Conservation (phyloP, 1,140 invertebrate species). For the Drosophila littoralis region DNA sequence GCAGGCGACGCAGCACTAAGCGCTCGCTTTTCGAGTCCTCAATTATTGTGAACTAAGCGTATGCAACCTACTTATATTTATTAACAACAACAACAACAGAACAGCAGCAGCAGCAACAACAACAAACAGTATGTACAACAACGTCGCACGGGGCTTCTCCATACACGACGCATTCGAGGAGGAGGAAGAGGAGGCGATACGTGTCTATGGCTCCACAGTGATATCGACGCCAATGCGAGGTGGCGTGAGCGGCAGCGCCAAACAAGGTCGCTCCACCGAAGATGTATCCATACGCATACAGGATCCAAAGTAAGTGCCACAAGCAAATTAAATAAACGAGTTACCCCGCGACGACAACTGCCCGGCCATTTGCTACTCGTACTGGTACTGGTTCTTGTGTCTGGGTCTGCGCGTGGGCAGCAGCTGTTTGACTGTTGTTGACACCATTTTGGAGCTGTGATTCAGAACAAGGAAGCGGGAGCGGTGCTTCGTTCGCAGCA, state of each 20-base stretch:
- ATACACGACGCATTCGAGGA: slow-evolving; percentile 94
- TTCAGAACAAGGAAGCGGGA: slow-evolving; percentile 20
- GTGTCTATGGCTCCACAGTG: slow-evolving; percentile 90
- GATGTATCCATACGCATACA: slow-evolving; percentile 84
- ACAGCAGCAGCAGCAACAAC: slow-evolving; percentile 38
- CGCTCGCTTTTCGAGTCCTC: slow-evolving; percentile 33
- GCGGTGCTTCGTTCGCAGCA: neutral
- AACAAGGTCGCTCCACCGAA: slow-evolving; percentile 83
- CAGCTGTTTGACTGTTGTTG: slow-evolving; percentile 39
- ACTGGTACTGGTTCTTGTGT: neutral
- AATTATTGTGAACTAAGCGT: slow-evolving; percentile 51
- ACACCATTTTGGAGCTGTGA: slow-evolving; percentile 42
- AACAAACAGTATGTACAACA: slow-evolving; percentile 72
- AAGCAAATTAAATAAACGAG: slow-evolving; percentile 39
- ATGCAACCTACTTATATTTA: slow-evolving; percentile 56
- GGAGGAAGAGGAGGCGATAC: slow-evolving; percentile 91
- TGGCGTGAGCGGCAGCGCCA: slow-evolving; percentile 58
- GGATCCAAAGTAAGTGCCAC: slow-evolving; percentile 81
- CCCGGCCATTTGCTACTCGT: too few relatives aligned
- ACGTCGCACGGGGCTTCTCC: slow-evolving; percentile 86
- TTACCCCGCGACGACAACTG: slow-evolving; percentile 6
- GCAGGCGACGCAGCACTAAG: slow-evolving; percentile 40
- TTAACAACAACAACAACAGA: slow-evolving; percentile 46
- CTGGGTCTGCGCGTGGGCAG: slow-evolving; percentile 39
- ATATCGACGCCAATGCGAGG: slow-evolving; percentile 86